Percentiles rank a stretch among this genome's conserved stretches.
phyloP scores from a whole-genome alignment of 2,113 vertebrate species.

The Macquaria australasica region DNA sequence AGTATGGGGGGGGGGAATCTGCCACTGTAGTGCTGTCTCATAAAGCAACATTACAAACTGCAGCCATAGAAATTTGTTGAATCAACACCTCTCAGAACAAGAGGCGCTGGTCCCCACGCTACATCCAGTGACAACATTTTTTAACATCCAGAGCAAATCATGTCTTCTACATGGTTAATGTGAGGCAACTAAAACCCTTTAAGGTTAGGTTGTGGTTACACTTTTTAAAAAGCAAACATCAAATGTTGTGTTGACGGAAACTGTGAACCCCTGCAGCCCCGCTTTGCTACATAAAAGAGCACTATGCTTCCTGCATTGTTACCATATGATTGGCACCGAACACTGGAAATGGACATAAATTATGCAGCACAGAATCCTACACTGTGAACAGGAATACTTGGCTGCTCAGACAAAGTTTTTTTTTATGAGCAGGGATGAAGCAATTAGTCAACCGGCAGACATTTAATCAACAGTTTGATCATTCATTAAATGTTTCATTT shows the following conservation, averaged over 20 bases:
- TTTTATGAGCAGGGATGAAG: neutral
- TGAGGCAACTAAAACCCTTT: neutral
- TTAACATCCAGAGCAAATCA: neutral
- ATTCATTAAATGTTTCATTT: neutral
- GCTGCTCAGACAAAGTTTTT: neutral
- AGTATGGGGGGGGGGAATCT: neutral
- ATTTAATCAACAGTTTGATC: conserved; percentile 12
- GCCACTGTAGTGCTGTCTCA: neutral
- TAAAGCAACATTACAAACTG: conserved; percentile 3
- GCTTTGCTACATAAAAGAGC: neutral
- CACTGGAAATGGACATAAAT: neutral
- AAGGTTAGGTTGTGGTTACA: too few species aligned
- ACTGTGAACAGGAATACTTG: neutral
- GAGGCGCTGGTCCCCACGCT: too few species aligned
- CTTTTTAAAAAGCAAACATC: too few species aligned
- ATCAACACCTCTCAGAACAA: conserved; percentile 10
- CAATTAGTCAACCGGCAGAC: neutral
- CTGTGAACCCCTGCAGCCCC: neutral
- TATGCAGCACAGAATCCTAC: neutral
- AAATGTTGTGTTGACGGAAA: neutral
- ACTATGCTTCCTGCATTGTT: neutral
- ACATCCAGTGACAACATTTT: neutral
- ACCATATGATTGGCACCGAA: neutral
- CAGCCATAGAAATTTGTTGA: neutral
- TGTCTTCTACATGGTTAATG: neutral